These are phyloP conservation scores for Tethea ocularis DNA, from an alignment of 2,888 invertebrate species.

Conservation along the genomic window DNA sequence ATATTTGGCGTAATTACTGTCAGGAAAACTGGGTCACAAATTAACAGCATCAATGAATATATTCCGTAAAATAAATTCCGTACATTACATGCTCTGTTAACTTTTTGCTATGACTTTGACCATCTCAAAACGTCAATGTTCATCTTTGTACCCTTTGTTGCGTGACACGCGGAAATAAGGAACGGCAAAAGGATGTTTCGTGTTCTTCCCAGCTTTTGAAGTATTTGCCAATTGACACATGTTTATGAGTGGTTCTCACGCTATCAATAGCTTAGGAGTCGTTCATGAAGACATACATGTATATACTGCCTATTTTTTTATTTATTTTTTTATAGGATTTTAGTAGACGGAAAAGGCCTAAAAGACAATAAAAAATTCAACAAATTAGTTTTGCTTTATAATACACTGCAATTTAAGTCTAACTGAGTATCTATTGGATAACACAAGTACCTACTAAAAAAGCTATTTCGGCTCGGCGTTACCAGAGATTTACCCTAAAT, in stretches of 20 bases:
- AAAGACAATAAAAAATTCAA: too few species aligned
- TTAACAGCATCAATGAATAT: background rate
- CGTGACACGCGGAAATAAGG: conserved; percentile 1
- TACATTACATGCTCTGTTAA: background rate
- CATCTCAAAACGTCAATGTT: background rate
- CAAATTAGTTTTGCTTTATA: too few species aligned
- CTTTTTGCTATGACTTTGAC: too few species aligned
- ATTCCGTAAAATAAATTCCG: background rate
- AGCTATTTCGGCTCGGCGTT: too few species aligned
- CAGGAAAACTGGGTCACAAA: background rate
- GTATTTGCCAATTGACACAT: background rate
- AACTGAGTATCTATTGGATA: too few species aligned
- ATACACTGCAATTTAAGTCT: too few species aligned
- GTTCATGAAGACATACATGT: background rate
- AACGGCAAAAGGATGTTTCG: background rate
- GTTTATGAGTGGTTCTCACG: conserved; percentile 1
- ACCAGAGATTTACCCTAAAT: too few species aligned
- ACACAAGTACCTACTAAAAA: too few species aligned
- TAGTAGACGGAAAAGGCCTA: too few species aligned
- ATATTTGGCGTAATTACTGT: too few species aligned
- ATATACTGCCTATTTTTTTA: background rate
- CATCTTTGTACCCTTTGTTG: background rate
- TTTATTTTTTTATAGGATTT: too few species aligned
- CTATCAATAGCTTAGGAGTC: background rate
- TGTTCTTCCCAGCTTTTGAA: background rate